phyloP scores from a whole-genome alignment of 2,888 invertebrate species.

The Zygothrica quintamaculata region DNA sequence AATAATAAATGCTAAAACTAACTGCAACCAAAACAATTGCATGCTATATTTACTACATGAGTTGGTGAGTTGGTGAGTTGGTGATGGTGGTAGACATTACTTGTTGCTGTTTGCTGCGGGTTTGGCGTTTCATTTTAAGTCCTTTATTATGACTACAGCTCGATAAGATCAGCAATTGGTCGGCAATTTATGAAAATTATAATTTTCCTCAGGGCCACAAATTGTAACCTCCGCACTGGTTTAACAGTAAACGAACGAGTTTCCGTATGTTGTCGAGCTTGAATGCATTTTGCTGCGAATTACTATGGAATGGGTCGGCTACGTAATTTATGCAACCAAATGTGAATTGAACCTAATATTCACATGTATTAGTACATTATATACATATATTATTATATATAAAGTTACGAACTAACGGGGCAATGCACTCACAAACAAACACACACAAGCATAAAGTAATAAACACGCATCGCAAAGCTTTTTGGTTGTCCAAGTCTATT shows the following conservation, averaged over 20 bases:
- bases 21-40: conserved; percentile 45
- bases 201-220: conserved; percentile 49
- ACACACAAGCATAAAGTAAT: neutral
- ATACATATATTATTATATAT: neutral
- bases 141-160: conserved; percentile 18
- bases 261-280: conserved; percentile 30
- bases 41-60: conserved; percentile 22
- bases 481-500: too few relatives aligned
- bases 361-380: too few relatives aligned
- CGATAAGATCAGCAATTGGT: conserved; percentile 63
- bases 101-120: conserved; percentile 39
- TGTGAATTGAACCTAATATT: conserved; percentile 15
- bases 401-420: conserved; percentile 5
- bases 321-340: conserved; percentile 53
- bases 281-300: conserved; percentile 32
- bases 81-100: conserved; percentile 26
- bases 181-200: conserved; percentile 68
- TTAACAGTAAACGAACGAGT: too few relatives aligned
- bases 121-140: conserved; percentile 6
- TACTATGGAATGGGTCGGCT: conserved; percentile 32
- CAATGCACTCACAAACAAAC: conserved; percentile 20
- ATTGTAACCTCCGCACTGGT: conserved; percentile 39
- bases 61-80: too few relatives aligned
- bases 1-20: conserved; percentile 72
- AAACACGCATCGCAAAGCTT: neutral